Evolutionary conservation across 2,888 invertebrate species (phyloP), one percentile per base, ranked within the genome.

Genomic region (Eilema depressum): DNA sequence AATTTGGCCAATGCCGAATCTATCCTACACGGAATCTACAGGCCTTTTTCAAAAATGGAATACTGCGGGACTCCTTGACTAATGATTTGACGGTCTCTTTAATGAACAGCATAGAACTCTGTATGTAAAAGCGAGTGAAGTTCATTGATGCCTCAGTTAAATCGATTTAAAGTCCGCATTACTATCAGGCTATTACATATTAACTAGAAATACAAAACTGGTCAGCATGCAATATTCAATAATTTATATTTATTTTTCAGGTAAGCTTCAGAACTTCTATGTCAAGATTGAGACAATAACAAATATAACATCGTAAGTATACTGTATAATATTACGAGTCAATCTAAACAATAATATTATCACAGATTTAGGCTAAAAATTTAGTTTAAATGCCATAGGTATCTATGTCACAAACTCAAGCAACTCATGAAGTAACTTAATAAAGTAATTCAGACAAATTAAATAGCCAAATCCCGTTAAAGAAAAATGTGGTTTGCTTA

Each of bases 221-320:
- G 30, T 68, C 25, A 25, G 20, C 17, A 41, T 14, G 60, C 25
- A 20, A 37, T 25, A 37, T 56, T 37, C 17, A 30, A 26, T 23
- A 11, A 47, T 25, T 14, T 14, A 60, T 53, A 47, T 30, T 30
- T 26, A 53, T 30, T 65, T 69, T 69, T 3, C 69, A 69, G 69
- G 69, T 69, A 69, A 69, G 68, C 53, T 47, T 53, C 60, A 30
- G 28, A 26, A 20, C 41, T 20, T 20, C 23, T 65, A 7, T 30
- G 14, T 10, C 28, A 23, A 10, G 14, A 30, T 30, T 23, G 28
- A n/a, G 23, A n/a, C 33, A 23, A 10, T n/a, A 1, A 53, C 12
- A 28, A n/a, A 14, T 26, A 59, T n/a, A 20, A n/a, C 14, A 30
- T 23, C 28, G 64, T 65, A 65, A 65, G 64, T 65, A 33, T 33